Conservation (phyloP, 2,888 invertebrate species). For the Trypoxylon attenuatum region DNA sequence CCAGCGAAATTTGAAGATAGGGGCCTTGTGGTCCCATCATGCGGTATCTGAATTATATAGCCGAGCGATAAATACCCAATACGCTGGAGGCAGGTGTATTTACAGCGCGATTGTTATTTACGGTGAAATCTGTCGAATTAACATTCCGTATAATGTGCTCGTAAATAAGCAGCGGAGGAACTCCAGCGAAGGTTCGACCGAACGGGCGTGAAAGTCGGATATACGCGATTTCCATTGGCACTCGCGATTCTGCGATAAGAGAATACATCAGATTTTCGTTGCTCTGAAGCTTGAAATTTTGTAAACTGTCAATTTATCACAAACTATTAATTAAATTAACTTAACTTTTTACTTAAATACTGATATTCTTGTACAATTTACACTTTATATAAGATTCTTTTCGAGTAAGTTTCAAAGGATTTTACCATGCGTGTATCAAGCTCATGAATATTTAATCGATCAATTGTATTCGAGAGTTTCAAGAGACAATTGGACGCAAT, state of each 20-base stretch:
- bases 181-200: slow-evolving; percentile 12
- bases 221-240: slow-evolving; percentile 11
- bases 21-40: too few species aligned
- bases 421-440: too few species aligned
- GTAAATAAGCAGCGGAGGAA: slow-evolving; percentile 55
- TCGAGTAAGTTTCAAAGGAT: too few species aligned
- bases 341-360: too few species aligned
- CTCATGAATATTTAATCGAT: slow-evolving; percentile 69
- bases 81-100: slow-evolving; percentile 36
- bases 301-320: too few species aligned
- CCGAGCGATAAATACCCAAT: slow-evolving; percentile 47
- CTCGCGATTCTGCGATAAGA: too few species aligned
- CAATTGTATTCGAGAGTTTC: slow-evolving; percentile 61
- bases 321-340: too few species aligned
- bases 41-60: slow-evolving; percentile 51
- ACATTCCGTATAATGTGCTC: slow-evolving; percentile 61
- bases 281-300: too few species aligned
- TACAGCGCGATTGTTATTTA: slow-evolving; percentile 57
- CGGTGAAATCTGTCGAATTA: slow-evolving; percentile 60
- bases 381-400: too few species aligned
- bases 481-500: slow-evolving; percentile 57
- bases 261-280: too few species aligned
- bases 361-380: too few species aligned
- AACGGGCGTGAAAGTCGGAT: slow-evolving; percentile 11
- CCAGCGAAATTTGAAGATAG: too few species aligned